These are phyloP conservation scores for Hypsopygia costalis DNA, from an alignment of 2,888 invertebrate genomes.

Conservation along the genomic window DNA sequence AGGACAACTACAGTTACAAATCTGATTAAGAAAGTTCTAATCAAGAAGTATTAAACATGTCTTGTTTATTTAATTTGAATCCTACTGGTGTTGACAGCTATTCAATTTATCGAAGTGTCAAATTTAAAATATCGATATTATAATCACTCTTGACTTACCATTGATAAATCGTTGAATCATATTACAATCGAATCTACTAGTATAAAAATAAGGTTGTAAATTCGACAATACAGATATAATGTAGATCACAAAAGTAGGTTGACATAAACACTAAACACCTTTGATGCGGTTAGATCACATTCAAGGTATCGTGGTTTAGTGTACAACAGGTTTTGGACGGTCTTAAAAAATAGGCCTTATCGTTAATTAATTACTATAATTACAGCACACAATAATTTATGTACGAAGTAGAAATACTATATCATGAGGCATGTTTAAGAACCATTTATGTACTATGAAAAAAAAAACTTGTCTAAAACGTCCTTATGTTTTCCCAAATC, in stretches of 20 bases:
- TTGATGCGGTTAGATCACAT: conserved; percentile 70
- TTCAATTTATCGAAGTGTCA: conserved; percentile 33
- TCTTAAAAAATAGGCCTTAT: conserved; percentile 15
- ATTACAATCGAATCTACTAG: too few relatives aligned
- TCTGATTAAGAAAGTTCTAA: conserved; percentile 21
- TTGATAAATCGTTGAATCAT: conserved; percentile 2
- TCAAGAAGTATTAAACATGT: too few relatives aligned
- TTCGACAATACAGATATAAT: conserved; percentile 28
- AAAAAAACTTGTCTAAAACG: too few relatives aligned
- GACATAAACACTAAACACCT: conserved; percentile 50
- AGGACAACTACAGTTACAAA: conserved; percentile 15
- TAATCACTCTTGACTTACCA: not conserved
- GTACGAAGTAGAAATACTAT: too few relatives aligned
- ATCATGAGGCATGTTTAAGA: too few relatives aligned
- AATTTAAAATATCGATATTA: too few relatives aligned
- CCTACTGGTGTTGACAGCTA: conserved; percentile 34
- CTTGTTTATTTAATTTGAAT: conserved; percentile 21
- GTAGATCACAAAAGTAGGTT: conserved; percentile 49
- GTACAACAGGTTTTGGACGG: conserved; percentile 38
- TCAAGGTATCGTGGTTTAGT: conserved; percentile 64
- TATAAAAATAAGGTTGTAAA: not conserved
- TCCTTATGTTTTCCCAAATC: too few relatives aligned
- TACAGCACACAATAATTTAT: too few relatives aligned
- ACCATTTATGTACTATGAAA: too few relatives aligned
- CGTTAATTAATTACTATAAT: too few relatives aligned